Base-by-base conservation (phyloP, 2,888 invertebrate genomes). In the Agrochola litura region DNA sequence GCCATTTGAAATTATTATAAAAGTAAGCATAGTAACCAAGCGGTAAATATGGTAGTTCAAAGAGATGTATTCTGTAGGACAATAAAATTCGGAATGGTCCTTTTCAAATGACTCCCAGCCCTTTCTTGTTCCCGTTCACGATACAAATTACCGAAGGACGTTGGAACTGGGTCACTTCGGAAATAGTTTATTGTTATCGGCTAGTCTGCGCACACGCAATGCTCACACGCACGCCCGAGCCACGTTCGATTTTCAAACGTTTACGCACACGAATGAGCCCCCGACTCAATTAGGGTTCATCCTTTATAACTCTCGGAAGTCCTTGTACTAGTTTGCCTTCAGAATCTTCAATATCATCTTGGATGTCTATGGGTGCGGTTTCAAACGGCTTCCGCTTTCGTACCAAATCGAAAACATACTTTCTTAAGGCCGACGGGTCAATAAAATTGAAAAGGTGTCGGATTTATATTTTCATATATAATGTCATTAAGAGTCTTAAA, bases 171-270 rank as follows among this genome's bases (percentile, higher is more conserved):
- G 96, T 96, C 96, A 96, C 96, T 96, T 96, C 96, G 96, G 96
- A 96, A 96, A 96, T 96, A 96, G 96, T 96, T 96, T 96, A 96
- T 96, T 96, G 96, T 96, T 96, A 96, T 96, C 96, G 96, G 94
- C 95, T 93, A 94, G 94, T 92, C 93, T 93, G 96, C 95, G 95
- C 95, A 91, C 95, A 95, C 95, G 95, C 94, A 94, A 93, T 92
- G 92, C 95, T 93, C 93, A 92, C 93, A 94, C 93, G 91, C 93
- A 91, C 93, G 92, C 93, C 91, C 89, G 85, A 90, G 87, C 88
- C 67, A 83, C 87, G 91, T 93, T 92, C 91, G 91, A 91, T 93
- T 94, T 95, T 93, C 95, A 95, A 95, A 95, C 92, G 94, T 89
- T 92, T 92, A 94, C 95, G 88, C 95, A 95, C 94, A 95, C 94